These are phyloP conservation scores for Athripsodes cinereus DNA, from an alignment of 2,888 invertebrate genomes.

Conservation along the genomic window DNA sequence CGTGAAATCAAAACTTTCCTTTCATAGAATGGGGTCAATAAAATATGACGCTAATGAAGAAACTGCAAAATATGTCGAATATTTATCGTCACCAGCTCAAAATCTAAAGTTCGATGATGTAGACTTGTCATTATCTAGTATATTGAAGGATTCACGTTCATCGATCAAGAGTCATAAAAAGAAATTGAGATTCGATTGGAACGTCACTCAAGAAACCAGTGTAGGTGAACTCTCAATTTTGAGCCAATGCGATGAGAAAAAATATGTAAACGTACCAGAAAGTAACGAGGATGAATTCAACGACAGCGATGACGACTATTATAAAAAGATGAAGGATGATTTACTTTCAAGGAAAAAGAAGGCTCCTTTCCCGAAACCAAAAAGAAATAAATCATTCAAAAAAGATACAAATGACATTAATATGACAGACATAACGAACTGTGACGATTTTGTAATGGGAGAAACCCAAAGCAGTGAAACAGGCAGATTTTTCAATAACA, in stretches of 20 bases:
- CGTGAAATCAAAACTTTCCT: conserved; percentile 10
- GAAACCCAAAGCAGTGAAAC: background rate
- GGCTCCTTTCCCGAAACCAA: background rate
- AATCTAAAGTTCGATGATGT: conserved; percentile 9
- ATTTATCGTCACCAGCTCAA: background rate
- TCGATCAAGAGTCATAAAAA: conserved; percentile 6
- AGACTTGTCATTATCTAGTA: conserved; percentile 8
- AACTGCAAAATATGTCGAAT: background rate
- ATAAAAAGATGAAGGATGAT: conserved; percentile 11
- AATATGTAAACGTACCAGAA: too few species aligned
- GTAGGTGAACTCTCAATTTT: background rate
- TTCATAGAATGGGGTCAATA: conserved; percentile 3
- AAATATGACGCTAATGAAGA: background rate
- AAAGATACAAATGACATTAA: background rate
- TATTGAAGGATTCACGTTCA: conserved; percentile 6
- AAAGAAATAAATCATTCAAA: conserved; percentile 11
- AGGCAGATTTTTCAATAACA: background rate
- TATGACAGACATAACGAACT: background rate
- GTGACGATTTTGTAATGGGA: background rate
- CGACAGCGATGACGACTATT: conserved; percentile 12
- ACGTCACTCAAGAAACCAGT: background rate
- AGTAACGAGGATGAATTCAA: background rate
- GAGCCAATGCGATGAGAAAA: background rate
- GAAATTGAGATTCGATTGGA: conserved; percentile 8
- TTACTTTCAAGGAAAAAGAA: conserved; percentile 5